Evolutionary conservation across 2,797 vertebrate species (phyloP), one percentile per base, ranked within the genome.

Genomic region (Spinus pinus): DNA sequence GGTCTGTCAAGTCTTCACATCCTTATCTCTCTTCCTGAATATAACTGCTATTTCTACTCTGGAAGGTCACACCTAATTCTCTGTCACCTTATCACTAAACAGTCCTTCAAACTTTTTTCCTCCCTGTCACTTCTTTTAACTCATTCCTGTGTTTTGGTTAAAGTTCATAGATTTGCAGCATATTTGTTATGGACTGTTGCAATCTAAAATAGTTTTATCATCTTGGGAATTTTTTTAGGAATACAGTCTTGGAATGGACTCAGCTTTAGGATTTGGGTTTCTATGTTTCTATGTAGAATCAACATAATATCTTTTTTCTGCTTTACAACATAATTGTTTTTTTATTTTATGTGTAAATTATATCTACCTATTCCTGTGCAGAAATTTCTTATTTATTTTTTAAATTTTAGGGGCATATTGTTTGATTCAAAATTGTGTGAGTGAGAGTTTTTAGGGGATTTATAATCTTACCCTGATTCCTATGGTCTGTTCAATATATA

Each of bases 1-100:
- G 12, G 5, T 83, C 73, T 93, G 81, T 90, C 80, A 84, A 37
- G 57, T 72, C 77, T 84, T 80, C 2, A 10, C 86, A 73, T 78
- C 56, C 47, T 87, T 95, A 69, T 88, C 65, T 86, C 31, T 90
- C 47, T 86, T 83, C 54, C 39, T 69, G 44, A 79, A 75, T 72
- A 27, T 84, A 91, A 24, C 54, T 93, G 8, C 86, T 81, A 69
- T 64, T 95, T 93, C 58, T 83, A 3, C 41, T 83, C 14, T 66
- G 58, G 47, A 84, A 79, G 81, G 83, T 95, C 81, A 66, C 56
- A 19, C 9, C 6, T 6, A 66, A 66, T 67, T 69, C 51, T 50
- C 25, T 54, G 25, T 62, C 49, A 35, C 49, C 41, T 62, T 69
- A 62, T 70, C 54, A n/a, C 28, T 35, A 4, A 69, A 33, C 11